Conservation (phyloP, 2,113 vertebrate genomes). For the Anhinga rufa region DNA sequence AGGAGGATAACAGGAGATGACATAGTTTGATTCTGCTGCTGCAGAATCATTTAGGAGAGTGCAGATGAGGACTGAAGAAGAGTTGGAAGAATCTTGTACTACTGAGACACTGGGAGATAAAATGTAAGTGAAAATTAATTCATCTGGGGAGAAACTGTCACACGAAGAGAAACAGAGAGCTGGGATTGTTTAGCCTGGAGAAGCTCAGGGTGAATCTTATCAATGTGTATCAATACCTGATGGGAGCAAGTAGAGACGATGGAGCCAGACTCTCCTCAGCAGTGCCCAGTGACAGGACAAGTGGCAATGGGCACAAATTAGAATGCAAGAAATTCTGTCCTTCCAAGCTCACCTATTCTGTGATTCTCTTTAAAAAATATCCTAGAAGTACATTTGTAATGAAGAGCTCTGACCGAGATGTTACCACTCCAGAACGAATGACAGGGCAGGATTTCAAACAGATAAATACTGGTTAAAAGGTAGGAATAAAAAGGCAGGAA, state of each 20-base stretch:
- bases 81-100: background rate
- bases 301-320: background rate
- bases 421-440: background rate
- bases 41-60: background rate
- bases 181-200: background rate
- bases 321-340: background rate
- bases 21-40: background rate
- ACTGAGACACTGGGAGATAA: background rate
- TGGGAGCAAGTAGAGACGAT: background rate
- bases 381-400: background rate
- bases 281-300: background rate
- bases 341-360: background rate
- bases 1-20: background rate
- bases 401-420: background rate
- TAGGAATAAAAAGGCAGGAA: background rate
- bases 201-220: background rate
- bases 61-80: background rate
- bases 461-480: background rate
- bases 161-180: background rate
- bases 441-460: background rate
- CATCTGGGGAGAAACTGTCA: background rate
- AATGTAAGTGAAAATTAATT: background rate
- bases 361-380: background rate
- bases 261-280: background rate
- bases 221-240: background rate